Conservation (phyloP, 1,140 invertebrate species). For the Andrena cerasifolii region DNA sequence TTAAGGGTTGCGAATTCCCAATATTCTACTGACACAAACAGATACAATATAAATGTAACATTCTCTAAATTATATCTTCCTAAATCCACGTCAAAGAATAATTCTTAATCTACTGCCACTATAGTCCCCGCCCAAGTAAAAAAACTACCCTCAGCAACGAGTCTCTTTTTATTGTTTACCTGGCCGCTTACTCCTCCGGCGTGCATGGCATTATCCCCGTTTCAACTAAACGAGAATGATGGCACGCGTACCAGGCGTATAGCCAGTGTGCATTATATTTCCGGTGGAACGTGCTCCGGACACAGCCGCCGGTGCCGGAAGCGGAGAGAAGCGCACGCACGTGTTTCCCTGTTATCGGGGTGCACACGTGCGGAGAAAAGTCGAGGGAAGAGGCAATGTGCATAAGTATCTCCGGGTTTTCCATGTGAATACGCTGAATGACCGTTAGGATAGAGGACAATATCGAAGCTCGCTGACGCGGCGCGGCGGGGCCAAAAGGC, state of each 20-base stretch:
- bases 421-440: constrained; percentile 35
- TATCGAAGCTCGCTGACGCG: constrained; percentile 53
- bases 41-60: no score
- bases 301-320: no score
- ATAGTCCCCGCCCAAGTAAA: no score
- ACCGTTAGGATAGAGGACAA: constrained; percentile 31
- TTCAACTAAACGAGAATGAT: not conserved
- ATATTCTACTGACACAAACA: no score
- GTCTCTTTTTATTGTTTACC: no score
- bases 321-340: not conserved
- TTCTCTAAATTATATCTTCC: no score
- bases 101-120: no score
- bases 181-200: no score
- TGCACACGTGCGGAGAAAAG: constrained; percentile 23
- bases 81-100: no score
- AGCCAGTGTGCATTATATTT: not conserved
- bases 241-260: not conserved
- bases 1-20: no score
- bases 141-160: no score
- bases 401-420: constrained; percentile 23
- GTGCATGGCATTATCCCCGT: not conserved
- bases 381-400: constrained; percentile 14
- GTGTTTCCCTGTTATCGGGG: constrained; percentile 28
- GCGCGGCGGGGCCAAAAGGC: constrained; percentile 21
- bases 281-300: not conserved